Conservation (phyloP, 1,140 invertebrate genomes). For the Pollicipes pollicipes region DNA sequence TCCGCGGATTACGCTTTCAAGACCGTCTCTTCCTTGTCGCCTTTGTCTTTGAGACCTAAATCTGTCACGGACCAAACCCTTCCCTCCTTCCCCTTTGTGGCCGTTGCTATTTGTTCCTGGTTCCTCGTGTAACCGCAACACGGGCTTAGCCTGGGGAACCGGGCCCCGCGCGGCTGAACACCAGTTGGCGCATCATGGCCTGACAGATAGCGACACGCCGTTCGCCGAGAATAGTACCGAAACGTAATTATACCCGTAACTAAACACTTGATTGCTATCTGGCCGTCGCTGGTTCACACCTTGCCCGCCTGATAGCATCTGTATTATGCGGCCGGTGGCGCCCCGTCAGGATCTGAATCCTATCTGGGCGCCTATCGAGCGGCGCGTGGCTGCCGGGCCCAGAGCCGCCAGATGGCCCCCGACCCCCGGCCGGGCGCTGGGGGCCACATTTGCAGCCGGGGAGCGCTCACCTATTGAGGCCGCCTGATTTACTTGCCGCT, state of each 20-base stretch:
- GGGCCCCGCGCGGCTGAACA: background rate
- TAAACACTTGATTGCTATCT: background rate
- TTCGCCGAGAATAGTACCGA: background rate
- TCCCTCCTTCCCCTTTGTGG: background rate
- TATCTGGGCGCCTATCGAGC: background rate
- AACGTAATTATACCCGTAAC: background rate
- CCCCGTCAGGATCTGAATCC: background rate
- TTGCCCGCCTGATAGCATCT: background rate
- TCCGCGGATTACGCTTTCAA: background rate
- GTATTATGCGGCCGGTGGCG: background rate
- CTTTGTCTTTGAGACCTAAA: constrained; percentile 2
- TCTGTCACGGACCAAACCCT: background rate
- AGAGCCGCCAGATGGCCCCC: constrained; percentile 35
- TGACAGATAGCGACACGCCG: background rate
- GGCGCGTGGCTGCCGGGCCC: constrained; percentile 21
- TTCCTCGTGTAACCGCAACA: background rate
- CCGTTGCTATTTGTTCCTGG: background rate
- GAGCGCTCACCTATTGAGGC: background rate
- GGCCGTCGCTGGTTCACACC: background rate
- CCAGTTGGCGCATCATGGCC: background rate
- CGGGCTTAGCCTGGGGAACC: background rate
- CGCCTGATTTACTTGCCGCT: background rate
- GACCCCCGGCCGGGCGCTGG: constrained; percentile 33
- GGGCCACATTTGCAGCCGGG: background rate
- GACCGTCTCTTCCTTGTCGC: background rate